phyloP scores from a whole-genome alignment of 2,113 vertebrate genomes.

The Rousettus leschenaultii region DNA sequence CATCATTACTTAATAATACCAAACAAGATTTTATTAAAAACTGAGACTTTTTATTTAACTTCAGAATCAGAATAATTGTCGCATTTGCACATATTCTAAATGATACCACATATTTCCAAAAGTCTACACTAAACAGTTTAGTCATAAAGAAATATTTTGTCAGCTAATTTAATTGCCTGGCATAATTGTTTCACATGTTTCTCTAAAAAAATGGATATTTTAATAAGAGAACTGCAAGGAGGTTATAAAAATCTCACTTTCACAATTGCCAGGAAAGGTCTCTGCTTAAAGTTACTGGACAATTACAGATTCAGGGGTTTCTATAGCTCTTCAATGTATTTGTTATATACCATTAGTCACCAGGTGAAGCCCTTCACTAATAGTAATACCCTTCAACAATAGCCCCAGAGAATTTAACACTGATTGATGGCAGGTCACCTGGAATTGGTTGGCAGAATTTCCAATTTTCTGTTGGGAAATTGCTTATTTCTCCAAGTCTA shows the following conservation, averaged over 20 bases:
- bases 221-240: slow-evolving; percentile 73
- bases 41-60: slow-evolving; percentile 70
- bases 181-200: slow-evolving; percentile 74
- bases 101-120: slow-evolving; percentile 53
- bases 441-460: slow-evolving; percentile 90
- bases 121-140: slow-evolving; percentile 70
- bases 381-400: slow-evolving; percentile 86
- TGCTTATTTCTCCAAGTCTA: slow-evolving; percentile 90
- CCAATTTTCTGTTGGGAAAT: slow-evolving; percentile 92
- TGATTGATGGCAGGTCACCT: slow-evolving; percentile 90
- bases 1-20: slow-evolving; percentile 79
- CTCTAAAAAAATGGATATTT: slow-evolving; percentile 63
- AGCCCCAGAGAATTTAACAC: slow-evolving; percentile 87
- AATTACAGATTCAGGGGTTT: slow-evolving; percentile 84
- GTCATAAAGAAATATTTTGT: slow-evolving; percentile 79
- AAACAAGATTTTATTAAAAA: slow-evolving; percentile 71
- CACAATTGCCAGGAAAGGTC: slow-evolving; percentile 79
- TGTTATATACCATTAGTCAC: slow-evolving; percentile 89
- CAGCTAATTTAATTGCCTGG: slow-evolving; percentile 74
- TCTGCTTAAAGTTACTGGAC: slow-evolving; percentile 82
- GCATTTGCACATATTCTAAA: slow-evolving; percentile 66
- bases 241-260: slow-evolving; percentile 81
- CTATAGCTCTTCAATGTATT: slow-evolving; percentile 85
- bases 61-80: slow-evolving; percentile 71
- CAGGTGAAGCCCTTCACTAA: slow-evolving; percentile 86